A percentile compares a stretch with the other conserved stretches of the same genome.
Evolutionary conservation across 2,888 invertebrate genomes (phyloP).

Genomic region (Drosophila limbata): DNA sequence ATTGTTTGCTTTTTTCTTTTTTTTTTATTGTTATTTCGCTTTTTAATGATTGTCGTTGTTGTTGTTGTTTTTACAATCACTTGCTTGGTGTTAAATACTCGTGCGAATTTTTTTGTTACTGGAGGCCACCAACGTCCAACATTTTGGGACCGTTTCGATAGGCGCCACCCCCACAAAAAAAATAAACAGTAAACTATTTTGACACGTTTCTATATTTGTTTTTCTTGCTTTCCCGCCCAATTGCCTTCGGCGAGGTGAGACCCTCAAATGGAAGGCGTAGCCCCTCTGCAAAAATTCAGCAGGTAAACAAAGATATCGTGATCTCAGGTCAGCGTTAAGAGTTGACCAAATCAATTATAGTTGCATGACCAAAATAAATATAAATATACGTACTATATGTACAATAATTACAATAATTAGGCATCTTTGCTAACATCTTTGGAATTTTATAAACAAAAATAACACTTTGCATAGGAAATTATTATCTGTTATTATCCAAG

Average conservation of each 20-base stretch:
- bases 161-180: constrained; percentile 71
- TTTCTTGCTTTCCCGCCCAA: constrained; percentile 63
- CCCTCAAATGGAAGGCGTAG: constrained; percentile 41
- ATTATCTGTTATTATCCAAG: constrained; percentile 7
- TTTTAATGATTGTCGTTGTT: constrained; percentile 53
- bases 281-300: constrained; percentile 28
- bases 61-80: constrained; percentile 47
- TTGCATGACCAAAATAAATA: constrained; percentile 20
- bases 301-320: constrained; percentile 48
- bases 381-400: constrained; percentile 2
- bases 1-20: constrained; percentile 26
- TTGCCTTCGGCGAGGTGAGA: constrained; percentile 67
- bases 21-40: constrained; percentile 47
- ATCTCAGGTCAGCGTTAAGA: constrained; percentile 44
- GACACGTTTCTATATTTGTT: constrained; percentile 64
- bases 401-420: constrained; percentile 45
- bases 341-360: constrained; percentile 58
- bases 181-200: constrained; percentile 19
- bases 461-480: constrained; percentile 27
- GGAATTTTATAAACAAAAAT: constrained; percentile 24
- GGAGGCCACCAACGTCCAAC: constrained; percentile 64
- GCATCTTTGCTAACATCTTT: constrained; percentile 14
- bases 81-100: constrained; percentile 73
- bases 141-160: constrained; percentile 26
- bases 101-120: constrained; percentile 72